A percentile compares a stretch with the other conserved stretches of the same genome.
These are phyloP conservation scores for Drosophila kepulauana DNA, from an alignment of 1,140 invertebrate genomes.

Conservation along the genomic window DNA sequence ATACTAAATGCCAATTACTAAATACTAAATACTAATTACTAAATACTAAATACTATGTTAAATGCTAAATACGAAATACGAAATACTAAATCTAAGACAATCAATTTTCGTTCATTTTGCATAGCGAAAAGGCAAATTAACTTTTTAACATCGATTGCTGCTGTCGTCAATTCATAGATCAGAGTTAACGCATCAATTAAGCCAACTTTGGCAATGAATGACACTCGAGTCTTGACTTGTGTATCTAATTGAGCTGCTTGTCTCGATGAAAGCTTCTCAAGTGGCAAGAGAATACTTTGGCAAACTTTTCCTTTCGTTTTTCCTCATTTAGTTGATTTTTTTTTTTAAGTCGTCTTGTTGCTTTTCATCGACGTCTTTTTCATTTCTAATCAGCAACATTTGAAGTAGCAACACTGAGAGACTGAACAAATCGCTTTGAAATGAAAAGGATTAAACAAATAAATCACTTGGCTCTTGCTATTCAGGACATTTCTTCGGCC, in stretches of 20 bases:
- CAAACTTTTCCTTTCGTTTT: neutral
- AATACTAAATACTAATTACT: too few species aligned
- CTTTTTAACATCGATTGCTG: too few species aligned
- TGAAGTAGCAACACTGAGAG: constrained; percentile 54
- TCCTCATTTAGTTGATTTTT: neutral
- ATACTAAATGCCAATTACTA: too few species aligned
- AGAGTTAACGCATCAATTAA: constrained; percentile 32
- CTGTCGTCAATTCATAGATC: constrained; percentile 3
- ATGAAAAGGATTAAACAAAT: constrained; percentile 83
- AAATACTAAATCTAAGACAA: too few species aligned
- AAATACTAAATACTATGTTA: too few species aligned
- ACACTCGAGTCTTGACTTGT: constrained; percentile 3
- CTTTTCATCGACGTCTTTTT: constrained; percentile 19
- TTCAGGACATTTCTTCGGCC: constrained; percentile 62
- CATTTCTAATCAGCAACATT: constrained; percentile 74
- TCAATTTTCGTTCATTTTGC: too few species aligned
- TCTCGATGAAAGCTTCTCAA: constrained; percentile 11
- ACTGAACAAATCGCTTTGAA: constrained; percentile 65
- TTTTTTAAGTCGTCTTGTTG: neutral
- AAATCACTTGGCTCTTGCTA: constrained; percentile 73
- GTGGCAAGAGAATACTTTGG: constrained; percentile 1
- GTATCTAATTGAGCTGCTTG: constrained; percentile 27
- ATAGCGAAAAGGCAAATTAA: too few species aligned
- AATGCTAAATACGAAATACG: too few species aligned
- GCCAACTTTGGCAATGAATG: neutral